Conservation (phyloP, 2,888 invertebrate genomes). For the Chironomus tentans region DNA sequence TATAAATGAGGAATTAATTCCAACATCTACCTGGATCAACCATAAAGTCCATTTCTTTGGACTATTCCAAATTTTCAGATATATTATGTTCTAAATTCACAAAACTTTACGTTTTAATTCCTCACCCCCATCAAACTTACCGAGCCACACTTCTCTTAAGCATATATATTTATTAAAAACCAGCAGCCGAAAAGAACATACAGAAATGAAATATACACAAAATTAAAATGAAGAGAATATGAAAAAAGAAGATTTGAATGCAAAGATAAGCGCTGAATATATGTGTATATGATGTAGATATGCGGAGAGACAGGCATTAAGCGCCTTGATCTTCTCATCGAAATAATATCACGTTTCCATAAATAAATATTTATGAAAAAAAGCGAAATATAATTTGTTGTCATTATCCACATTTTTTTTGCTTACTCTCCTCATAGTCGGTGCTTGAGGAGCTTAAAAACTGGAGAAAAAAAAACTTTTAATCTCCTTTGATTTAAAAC, state of each 20-base stretch:
- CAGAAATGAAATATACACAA: no score
- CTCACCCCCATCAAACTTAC: no score
- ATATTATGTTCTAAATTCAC: no score
- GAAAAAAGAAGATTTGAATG: slow-evolving; percentile 22
- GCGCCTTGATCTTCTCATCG: not conserved
- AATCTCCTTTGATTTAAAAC: slow-evolving; percentile 23
- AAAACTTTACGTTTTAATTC: no score
- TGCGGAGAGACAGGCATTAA: not conserved
- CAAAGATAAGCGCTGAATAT: slow-evolving; percentile 10
- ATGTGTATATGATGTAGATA: not conserved
- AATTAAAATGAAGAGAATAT: not conserved
- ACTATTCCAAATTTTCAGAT: no score
- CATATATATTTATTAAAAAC: not conserved
- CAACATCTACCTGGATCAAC: no score
- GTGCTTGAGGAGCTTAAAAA: not conserved
- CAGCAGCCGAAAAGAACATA: not conserved
- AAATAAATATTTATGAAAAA: slow-evolving; percentile 21
- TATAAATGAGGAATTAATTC: no score
- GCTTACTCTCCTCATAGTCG: not conserved
- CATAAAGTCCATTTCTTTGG: no score
- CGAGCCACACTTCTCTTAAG: no score
- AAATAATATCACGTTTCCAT: slow-evolving; percentile 1
- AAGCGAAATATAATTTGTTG: slow-evolving; percentile 15
- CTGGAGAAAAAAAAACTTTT: not conserved
- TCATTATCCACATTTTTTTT: not conserved